A percentile compares a stretch with the other conserved stretches of the same genome.
phyloP scores from a whole-genome alignment of 2,888 invertebrate genomes.

The Pachliopta kotzebuea region DNA sequence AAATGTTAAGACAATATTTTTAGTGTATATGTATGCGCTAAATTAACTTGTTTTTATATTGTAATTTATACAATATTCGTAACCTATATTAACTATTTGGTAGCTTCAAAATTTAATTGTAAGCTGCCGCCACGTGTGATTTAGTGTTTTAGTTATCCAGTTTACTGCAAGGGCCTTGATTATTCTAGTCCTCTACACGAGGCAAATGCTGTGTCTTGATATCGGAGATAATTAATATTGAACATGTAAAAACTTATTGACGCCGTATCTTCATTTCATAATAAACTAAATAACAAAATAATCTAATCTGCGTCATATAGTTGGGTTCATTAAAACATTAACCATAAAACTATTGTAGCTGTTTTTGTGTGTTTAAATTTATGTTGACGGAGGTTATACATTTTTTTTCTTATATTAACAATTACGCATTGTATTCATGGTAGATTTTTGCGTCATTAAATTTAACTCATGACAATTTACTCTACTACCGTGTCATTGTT shows the following conservation, averaged over 20 bases:
- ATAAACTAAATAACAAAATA: too few species aligned
- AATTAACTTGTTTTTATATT: neutral
- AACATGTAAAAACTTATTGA: neutral
- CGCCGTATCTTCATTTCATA: too few species aligned
- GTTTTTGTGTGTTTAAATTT: too few species aligned
- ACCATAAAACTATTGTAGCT: too few species aligned
- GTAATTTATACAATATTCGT: neutral
- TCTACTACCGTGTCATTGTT: neutral
- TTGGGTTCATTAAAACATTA: too few species aligned
- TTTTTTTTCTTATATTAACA: too few species aligned
- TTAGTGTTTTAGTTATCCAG: neutral
- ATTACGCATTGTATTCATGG: too few species aligned
- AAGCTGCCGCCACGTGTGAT: neutral
- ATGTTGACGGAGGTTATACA: too few species aligned
- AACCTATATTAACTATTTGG: neutral
- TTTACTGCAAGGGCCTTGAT: neutral
- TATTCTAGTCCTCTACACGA: neutral
- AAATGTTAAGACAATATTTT: neutral
- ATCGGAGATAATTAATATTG: neutral
- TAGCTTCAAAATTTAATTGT: neutral
- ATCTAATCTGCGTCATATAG: too few species aligned
- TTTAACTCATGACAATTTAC: neutral
- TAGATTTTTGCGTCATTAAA: too few species aligned
- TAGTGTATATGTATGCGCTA: neutral
- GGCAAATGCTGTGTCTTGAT: neutral